Percentiles rank a stretch among this genome's conserved stretches.
These are phyloP conservation scores for Stenurella melanura DNA, from an alignment of 2,888 invertebrate species.

Conservation along the genomic window DNA sequence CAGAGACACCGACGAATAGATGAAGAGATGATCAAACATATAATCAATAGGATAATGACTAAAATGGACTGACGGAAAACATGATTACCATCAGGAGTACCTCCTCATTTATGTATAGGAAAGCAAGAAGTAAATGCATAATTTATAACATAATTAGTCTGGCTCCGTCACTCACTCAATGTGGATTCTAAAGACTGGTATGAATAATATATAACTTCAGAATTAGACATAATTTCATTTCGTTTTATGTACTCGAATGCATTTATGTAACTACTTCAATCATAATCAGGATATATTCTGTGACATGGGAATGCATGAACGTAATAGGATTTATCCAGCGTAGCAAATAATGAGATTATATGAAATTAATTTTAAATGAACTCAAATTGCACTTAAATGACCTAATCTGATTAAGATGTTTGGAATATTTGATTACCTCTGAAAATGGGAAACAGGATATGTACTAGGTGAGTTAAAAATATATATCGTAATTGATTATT, in stretches of 20 bases:
- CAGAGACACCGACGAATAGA: too few species aligned
- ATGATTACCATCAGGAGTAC: too few species aligned
- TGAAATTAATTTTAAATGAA: background rate
- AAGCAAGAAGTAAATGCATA: too few species aligned
- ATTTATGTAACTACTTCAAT: background rate
- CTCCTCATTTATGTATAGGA: too few species aligned
- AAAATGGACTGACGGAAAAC: too few species aligned
- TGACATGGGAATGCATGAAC: background rate
- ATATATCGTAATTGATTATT: too few species aligned
- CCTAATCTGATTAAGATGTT: background rate
- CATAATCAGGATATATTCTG: background rate
- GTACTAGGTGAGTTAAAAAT: too few species aligned
- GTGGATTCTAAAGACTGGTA: too few species aligned
- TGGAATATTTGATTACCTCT: background rate
- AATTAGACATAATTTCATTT: background rate
- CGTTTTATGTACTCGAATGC: background rate
- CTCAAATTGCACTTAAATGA: background rate
- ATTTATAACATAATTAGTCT: too few species aligned
- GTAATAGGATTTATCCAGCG: background rate
- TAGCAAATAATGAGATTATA: background rate
- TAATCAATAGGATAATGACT: too few species aligned
- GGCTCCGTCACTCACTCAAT: too few species aligned
- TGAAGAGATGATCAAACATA: too few species aligned
- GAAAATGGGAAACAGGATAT: background rate
- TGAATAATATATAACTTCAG: background rate